phyloP scores from a whole-genome alignment of 2,888 invertebrate genomes.

The Netelia inedita region DNA sequence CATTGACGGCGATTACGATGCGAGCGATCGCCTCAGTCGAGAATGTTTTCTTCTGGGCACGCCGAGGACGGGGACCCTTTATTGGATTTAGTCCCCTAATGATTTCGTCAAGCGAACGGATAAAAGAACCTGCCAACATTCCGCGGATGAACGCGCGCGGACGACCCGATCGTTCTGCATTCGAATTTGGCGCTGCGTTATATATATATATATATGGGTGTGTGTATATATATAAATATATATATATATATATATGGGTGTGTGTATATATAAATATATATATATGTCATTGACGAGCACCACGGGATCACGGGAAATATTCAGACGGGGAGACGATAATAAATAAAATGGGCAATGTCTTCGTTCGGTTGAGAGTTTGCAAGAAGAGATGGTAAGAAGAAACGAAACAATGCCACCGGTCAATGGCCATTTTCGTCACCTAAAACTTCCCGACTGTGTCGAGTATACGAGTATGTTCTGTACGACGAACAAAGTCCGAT shows the following conservation, averaged over 20 bases:
- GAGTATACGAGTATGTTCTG: background rate
- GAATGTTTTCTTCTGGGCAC: slow-evolving; percentile 80
- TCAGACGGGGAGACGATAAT: slow-evolving; percentile 44
- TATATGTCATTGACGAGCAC: background rate
- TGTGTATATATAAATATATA: background rate
- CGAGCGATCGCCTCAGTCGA: slow-evolving; percentile 77
- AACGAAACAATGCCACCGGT: slow-evolving; percentile 33
- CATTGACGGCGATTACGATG: slow-evolving; percentile 80
- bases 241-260: background rate
- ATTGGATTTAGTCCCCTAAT: slow-evolving; percentile 82
- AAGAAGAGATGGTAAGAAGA: slow-evolving; percentile 16
- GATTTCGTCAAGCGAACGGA: slow-evolving; percentile 79
- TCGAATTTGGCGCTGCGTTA: slow-evolving; percentile 75
- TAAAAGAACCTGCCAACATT: slow-evolving; percentile 79
- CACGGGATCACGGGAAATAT: slow-evolving; percentile 24
- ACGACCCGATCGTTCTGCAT: slow-evolving; percentile 73
- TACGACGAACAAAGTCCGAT: background rate
- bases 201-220: slow-evolving; percentile 1
- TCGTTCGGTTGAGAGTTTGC: slow-evolving; percentile 31
- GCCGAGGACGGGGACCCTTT: slow-evolving; percentile 75
- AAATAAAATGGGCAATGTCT: slow-evolving; percentile 57
- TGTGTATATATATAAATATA: background rate
- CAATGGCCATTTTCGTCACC: slow-evolving; percentile 64
- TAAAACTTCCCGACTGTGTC: slow-evolving; percentile 31
- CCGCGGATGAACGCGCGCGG: slow-evolving; percentile 64